These are phyloP conservation scores for Myotis vivesi DNA, from an alignment of 2,797 vertebrate species.

Conservation along the genomic window DNA sequence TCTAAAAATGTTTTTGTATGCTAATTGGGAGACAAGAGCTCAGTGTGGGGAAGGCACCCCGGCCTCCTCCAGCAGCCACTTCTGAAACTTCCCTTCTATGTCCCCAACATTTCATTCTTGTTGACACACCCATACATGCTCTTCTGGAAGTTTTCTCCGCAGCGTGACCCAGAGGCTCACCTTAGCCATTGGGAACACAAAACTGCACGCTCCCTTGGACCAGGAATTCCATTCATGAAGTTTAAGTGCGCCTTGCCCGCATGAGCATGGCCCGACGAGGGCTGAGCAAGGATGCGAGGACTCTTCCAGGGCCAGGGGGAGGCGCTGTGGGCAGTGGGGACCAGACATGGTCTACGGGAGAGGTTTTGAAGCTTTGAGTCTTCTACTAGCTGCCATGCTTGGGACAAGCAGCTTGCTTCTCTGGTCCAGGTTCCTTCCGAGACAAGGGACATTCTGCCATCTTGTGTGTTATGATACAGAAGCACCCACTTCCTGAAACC, in stretches of 20 bases:
- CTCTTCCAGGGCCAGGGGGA: background rate
- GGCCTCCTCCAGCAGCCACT: background rate
- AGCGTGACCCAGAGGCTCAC: background rate
- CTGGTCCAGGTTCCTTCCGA: background rate
- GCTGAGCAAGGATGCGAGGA: rapidly evolving
- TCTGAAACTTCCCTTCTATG: background rate
- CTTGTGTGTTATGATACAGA: background rate
- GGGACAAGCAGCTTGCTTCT: background rate
- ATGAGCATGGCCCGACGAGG: rapidly evolving
- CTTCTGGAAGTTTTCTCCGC: background rate
- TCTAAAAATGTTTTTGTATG: slow-evolving; percentile 70
- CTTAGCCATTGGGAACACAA: background rate
- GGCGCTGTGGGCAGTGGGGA: background rate
- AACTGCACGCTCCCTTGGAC: background rate
- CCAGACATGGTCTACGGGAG: background rate
- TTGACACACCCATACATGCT: background rate
- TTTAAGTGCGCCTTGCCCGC: background rate
- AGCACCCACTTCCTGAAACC: background rate
- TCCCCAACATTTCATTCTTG: background rate
- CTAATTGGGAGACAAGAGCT: slow-evolving; percentile 37
- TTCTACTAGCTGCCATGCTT: background rate
- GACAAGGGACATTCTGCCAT: too few relatives aligned
- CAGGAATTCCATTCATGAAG: background rate
- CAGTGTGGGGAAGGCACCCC: background rate
- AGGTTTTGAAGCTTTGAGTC: background rate